Base-by-base conservation (phyloP, 2,113 vertebrate species). In the Vicugna pacos region DNA sequence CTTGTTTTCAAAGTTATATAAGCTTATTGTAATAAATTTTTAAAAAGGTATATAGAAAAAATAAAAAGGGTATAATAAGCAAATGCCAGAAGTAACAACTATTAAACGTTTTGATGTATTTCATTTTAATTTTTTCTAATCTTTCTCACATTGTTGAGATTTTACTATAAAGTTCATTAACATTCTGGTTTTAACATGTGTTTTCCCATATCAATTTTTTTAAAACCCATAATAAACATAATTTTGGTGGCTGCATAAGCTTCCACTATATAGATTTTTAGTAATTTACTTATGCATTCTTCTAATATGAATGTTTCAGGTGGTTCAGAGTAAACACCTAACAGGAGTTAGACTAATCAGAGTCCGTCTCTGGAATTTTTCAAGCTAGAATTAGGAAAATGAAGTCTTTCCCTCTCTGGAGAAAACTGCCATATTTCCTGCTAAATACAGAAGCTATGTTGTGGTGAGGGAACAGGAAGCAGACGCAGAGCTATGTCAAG, bases 1-100 rank as follows among this genome's bases (percentile, higher is more conserved):
- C 24, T 91, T 80, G 42, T 96, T 93, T 93, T 89, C 77, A 86
- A 89, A 89, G 75, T 96, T 84, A 93, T 19, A n/a, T 54, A 64
- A 94, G n/a, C 77, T 80, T 90, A 73, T 89, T 65, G 16, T 22
- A 94, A 58, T 54, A 89, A 69, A 42, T 42, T 42, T 42, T 42
- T 1, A 77, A 94, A 75, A 76, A 17, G 8, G 46, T 60, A 58
- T 52, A 28, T 0, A 75, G 58, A 84, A 69, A 69, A 94, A 87
- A 56, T 30, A 4, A 79, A 83, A 52, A 88, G 69, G 7, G 0
- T 82, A 35, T 76, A 89, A 69, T 62, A 48, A 75, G 15, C 32
- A 70, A 30, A 79, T 10, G 10, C 8, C 11, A 56, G 46, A 80
- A 88, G 19, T 76, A 95, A 89, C 52, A 77, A 52, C 26, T 64